Base-by-base conservation (phyloP, 53 echinoderm and acorn worm species). In the Hippasteria phrygiana region DNA sequence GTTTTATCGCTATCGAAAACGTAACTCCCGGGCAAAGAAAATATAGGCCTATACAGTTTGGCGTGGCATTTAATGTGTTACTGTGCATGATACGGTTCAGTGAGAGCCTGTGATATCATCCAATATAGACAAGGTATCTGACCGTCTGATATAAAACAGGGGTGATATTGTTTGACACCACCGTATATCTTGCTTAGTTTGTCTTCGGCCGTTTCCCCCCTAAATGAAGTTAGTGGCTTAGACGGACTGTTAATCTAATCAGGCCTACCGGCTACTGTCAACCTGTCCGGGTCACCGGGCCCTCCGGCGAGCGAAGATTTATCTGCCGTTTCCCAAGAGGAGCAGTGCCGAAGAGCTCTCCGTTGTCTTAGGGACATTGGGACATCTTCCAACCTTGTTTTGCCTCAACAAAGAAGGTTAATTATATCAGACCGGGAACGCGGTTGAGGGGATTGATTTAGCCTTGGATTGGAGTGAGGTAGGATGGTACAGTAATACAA, bases 381-480 rank as follows among this genome's bases (percentile, higher is more conserved):
- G 26, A 14, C 3, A 2, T 20, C 4, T 59, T 59, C 26, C 24
- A 3, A 8, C 8, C 46, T 45, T 11, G 6, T 45, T 11, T 73
- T 73, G 73, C 40, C 4, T 56, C 59, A 20, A 12, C 73, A 73
- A 62, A 26, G 40, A 62, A 79, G 43, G 79, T 79, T 47, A 56
- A 79, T 79, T 79, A 62, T 79, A 79, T 67, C 36, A 79, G 38
- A 13, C 43, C 38, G 54, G 62, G 39, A 24, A 39, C 79, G 79
- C 56, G 79, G 79, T 38, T 79, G 41, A 38, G 27, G 62, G 12
- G 56, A 40, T 62, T 67, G 69, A 67, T 67, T 36, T 67, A 35
- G 34, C 18, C 69, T 67, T 33, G 36, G 37, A 67, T 63, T 63
- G 24, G 24, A 11, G 9, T 20, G 20, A 14, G 51, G 51, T 51